phyloP scores from a whole-genome alignment of 2,888 invertebrate genomes.

The Pristionchus entomophagus region DNA sequence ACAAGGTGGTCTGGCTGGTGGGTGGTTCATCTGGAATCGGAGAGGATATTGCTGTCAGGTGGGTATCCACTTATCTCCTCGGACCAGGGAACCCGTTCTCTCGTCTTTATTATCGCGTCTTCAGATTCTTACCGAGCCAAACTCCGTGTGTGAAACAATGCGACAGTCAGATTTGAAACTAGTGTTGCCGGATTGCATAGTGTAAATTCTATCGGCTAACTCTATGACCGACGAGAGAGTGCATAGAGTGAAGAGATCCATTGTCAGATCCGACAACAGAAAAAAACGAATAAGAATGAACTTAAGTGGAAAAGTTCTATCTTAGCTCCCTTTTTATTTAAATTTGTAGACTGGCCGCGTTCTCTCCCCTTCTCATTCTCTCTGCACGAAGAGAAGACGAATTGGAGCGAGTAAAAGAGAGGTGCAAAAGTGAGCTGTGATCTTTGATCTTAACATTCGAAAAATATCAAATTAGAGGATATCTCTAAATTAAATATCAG shows the following conservation, averaged over 20 bases:
- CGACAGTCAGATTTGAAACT: too few species aligned
- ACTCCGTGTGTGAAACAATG: background rate
- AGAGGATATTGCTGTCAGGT: constrained; percentile 44
- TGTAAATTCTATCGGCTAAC: too few species aligned
- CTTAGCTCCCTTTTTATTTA: too few species aligned
- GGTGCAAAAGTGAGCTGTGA: constrained; percentile 29
- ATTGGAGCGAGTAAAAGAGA: constrained; percentile 15
- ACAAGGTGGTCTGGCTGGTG: constrained; percentile 40
- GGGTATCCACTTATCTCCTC: background rate
- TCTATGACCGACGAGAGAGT: too few species aligned
- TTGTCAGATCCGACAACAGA: too few species aligned
- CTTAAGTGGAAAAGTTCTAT: too few species aligned
- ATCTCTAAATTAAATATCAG: background rate
- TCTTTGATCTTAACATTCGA: background rate
- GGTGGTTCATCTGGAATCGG: constrained; percentile 39
- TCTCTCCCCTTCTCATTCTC: constrained; percentile 44
- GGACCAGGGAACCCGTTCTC: too few species aligned
- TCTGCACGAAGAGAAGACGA: background rate
- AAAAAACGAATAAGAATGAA: too few species aligned
- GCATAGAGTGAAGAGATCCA: too few species aligned
- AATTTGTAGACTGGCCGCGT: background rate
- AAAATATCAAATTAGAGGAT: too few species aligned
- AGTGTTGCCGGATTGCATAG: too few species aligned
- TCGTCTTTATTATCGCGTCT: too few species aligned
- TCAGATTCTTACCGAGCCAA: background rate